Evolutionary conservation across 2,797 vertebrate species (phyloP), one percentile per base, ranked within the genome.

Genomic region (Crenichthys baileyi): DNA sequence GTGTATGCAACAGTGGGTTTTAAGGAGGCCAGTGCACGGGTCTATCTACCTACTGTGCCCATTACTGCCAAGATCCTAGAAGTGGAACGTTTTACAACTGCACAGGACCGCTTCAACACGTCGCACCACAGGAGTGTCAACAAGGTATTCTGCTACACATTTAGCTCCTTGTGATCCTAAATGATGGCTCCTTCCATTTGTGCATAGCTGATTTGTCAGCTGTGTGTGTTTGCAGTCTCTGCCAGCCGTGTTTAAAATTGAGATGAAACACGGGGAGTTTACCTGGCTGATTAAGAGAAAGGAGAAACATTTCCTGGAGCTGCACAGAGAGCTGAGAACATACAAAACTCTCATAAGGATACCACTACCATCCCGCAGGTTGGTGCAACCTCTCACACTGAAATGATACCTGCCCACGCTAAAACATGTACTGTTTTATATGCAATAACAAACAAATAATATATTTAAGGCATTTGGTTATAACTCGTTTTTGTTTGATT

Each of bases 271-370:
- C 6, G 98, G 97, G 0, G 97, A 97, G 88, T 99, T 99, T 79
- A 97, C 94, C 50, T 99, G 98, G 98, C 78, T 97, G 53, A 96
- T 99, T 11, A 99, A 99, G 93, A 96, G 97, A 90, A 99, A 99
- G 91, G 98, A 97, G 94, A 99, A 98, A 77, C 97, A 99, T 91
- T 99, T 99, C 87, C 90, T 99, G 91, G 98, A 99, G 61, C 95
- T 99, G 39, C 98, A 99, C 91, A 95, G 97, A 93, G 98, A 99
- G 87, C 95, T 99, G 80, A 94, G 97, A 78, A 96, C 96, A n/a
- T 99, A 99, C 91, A 99, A 99, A 95, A 96, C 98, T 83, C 96
- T 99, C 1, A 96, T 99, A 85, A 97, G 96, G 89, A 98, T 99
- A 75, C 98, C 98, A 0, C 95, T 99, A 91, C 98, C 98, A 15